Percentiles rank a stretch among this genome's conserved stretches.
phyloP scores from a whole-genome alignment of 2,797 vertebrate genomes.

The Falco berigora region DNA sequence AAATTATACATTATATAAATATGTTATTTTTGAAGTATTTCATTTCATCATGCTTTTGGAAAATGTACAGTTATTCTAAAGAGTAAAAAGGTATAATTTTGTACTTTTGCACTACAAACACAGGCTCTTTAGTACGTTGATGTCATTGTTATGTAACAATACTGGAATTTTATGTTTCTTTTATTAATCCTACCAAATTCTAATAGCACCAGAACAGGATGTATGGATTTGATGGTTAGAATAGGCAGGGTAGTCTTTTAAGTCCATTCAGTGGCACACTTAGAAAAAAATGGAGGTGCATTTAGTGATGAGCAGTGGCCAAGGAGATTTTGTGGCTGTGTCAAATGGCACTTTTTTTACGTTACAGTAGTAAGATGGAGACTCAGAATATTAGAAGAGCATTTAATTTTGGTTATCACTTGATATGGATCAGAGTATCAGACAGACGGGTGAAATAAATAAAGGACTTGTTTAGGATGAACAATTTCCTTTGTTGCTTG shows the following conservation, averaged over 20 bases:
- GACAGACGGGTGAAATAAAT: neutral
- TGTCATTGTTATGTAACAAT: neutral
- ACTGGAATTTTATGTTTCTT: neutral
- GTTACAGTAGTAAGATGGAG: neutral
- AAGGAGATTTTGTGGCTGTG: neutral
- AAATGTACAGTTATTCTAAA: neutral
- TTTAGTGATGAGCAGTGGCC: neutral
- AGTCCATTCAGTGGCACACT: neutral
- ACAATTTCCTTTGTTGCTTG: neutral
- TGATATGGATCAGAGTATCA: neutral
- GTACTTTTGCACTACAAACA: neutral
- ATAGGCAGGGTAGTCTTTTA: neutral
- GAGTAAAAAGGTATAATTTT: neutral
- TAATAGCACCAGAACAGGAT: neutral
- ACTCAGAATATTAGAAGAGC: neutral
- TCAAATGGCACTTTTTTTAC: neutral
- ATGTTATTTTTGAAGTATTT: neutral
- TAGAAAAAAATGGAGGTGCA: neutral
- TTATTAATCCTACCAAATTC: neutral
- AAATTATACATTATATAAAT: neutral
- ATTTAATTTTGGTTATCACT: neutral
- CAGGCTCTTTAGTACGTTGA: neutral
- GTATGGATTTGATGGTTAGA: neutral
- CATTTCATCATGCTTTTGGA: neutral
- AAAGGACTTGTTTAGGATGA: neutral